These are phyloP conservation scores for Sinhomidia bicolor DNA, from an alignment of 2,888 invertebrate species.

Conservation along the genomic window DNA sequence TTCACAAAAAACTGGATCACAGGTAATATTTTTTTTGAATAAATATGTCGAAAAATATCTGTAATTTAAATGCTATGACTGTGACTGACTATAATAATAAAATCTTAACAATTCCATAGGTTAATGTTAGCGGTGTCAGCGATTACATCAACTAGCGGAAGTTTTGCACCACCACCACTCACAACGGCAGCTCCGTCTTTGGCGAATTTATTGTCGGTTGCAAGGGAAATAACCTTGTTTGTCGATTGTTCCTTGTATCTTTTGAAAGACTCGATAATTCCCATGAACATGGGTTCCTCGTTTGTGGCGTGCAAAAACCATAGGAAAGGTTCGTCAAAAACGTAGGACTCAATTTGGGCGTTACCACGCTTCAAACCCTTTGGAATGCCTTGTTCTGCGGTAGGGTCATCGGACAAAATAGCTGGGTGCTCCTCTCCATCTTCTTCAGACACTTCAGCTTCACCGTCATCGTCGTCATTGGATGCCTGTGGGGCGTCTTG, in stretches of 20 bases:
- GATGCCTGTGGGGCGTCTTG: not conserved
- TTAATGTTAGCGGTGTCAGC: conserved; percentile 68
- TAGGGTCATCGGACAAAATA: not conserved
- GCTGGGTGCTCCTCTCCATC: conserved; percentile 11
- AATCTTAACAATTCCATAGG: conserved; percentile 62
- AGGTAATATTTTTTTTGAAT: conserved; percentile 23
- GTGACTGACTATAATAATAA: not conserved
- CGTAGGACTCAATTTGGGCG: conserved; percentile 65
- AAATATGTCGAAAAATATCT: not conserved
- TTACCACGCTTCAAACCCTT: conserved; percentile 57
- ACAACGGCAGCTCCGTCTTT: conserved; percentile 55
- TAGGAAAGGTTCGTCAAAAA: conserved; percentile 75
- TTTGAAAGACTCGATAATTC: conserved; percentile 74
- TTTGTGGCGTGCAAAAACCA: conserved; percentile 77
- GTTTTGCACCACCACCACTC: conserved; percentile 18
- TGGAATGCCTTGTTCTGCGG: conserved; percentile 1
- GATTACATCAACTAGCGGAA: conserved; percentile 64
- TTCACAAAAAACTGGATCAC: conserved; percentile 56
- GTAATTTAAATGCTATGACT: conserved; percentile 23
- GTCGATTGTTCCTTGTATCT: conserved; percentile 69
- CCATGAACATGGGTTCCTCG: conserved; percentile 78
- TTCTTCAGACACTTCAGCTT: conserved; percentile 48
- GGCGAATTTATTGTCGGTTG: conserved; percentile 51
- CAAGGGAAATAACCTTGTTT: conserved; percentile 65
- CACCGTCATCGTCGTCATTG: conserved; percentile 23